Evolutionary conservation across 2,888 invertebrate species (phyloP), one percentile per base, ranked within the genome.

Genomic region (Volucella inanis): DNA sequence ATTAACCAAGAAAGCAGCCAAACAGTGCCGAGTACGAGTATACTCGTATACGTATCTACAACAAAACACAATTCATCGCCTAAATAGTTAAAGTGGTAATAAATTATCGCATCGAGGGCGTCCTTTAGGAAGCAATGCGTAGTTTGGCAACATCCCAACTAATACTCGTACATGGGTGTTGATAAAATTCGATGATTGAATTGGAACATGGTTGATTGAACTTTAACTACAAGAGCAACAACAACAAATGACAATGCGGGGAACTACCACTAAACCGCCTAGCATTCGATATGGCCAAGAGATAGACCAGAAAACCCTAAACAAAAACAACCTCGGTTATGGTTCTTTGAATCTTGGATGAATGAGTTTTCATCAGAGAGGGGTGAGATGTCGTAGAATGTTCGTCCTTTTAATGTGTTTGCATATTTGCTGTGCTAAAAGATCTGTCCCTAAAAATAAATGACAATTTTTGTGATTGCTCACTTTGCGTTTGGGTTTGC

Each of bases 111-210:
- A 76, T 85, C 81, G 81, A 81, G 85, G 85, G 85, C 81, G 85
- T 77, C 76, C 59, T 80, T 77, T 50, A 81, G 80, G 72, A 62
- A 85, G 31, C 4, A 77, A 64, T 81, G 81, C 85, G 81, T 59
- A 85, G 81, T 84, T 79, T 65, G 70, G 75, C 57, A 74, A 68
- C 67, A 76, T 79, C 74, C 64, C 85, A 90, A 90, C 90, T 89
- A 90, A 91, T 90, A 88, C 89, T 82, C 87, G 77, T 45, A 88
- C 89, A 89, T 88, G 89, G 88, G 89, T 89, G 89, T 88, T 89
- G 89, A 89, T 88, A 89, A 89, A 88, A 87, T 87, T 74, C 74
- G 22, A 86, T 86, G 77, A 86, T 86, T 86, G 86, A 86, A 86
- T 86, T 82, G 86, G 86, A 77, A 86, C 86, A 86, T 86, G 86